These are phyloP conservation scores for Caenorhabditis latens DNA, from an alignment of 1,140 invertebrate genomes.

Conservation along the genomic window DNA sequence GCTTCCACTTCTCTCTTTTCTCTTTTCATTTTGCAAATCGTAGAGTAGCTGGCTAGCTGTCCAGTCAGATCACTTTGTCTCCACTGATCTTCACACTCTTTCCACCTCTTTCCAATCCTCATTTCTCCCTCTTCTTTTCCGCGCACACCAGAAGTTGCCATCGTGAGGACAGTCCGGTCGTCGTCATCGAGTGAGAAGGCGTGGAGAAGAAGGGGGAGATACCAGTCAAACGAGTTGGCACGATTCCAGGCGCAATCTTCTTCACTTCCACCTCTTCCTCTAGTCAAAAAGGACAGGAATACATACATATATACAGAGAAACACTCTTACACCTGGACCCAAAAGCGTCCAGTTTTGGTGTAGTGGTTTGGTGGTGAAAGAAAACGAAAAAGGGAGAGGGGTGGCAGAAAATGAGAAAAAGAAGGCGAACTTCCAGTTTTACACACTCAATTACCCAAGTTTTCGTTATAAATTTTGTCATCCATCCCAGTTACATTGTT, in stretches of 20 bases:
- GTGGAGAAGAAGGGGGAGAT: conserved; percentile 16
- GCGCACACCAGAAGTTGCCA: conserved; percentile 49
- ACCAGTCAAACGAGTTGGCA: conserved; percentile 55
- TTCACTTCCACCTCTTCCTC: conserved; percentile 41
- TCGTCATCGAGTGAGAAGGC: conserved; percentile 49
- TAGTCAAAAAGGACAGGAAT: conserved; percentile 48
- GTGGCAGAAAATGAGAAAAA: background rate
- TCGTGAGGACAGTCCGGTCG: conserved; percentile 49
- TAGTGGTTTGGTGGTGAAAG: conserved; percentile 43
- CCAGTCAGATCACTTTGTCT: conserved; percentile 51
- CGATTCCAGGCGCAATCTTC: conserved; percentile 55
- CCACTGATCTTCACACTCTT: conserved; percentile 51
- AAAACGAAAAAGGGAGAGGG: background rate
- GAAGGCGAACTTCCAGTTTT: conserved; percentile 10
- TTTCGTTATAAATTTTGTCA: conserved; percentile 22
- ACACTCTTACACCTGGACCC: conserved; percentile 51
- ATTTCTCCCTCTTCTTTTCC: background rate
- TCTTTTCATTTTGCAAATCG: conserved; percentile 53
- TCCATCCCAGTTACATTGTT: conserved; percentile 12
- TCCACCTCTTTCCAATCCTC: background rate
- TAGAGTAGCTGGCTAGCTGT: conserved; percentile 49
- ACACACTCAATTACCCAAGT: conserved; percentile 23
- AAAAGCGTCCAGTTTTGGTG: conserved; percentile 55
- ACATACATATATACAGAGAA: conserved; percentile 28
- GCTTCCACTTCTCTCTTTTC: conserved; percentile 6